These are phyloP conservation scores for Orthonevra nobilis DNA, from an alignment of 2,888 invertebrate genomes.

Conservation along the genomic window DNA sequence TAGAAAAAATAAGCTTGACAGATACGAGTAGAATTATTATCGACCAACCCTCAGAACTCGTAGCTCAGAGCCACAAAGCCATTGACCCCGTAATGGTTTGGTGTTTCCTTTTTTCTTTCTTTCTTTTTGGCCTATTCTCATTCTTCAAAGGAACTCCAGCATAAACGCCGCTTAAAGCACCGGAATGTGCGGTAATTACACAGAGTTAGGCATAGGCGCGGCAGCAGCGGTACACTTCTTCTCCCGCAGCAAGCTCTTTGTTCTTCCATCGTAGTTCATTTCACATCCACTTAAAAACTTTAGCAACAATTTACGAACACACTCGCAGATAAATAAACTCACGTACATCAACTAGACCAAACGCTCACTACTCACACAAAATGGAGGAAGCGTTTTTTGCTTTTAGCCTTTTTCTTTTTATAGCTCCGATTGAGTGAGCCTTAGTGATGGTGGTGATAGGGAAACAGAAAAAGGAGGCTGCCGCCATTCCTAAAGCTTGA, in stretches of 20 bases:
- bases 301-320: constrained; percentile 34
- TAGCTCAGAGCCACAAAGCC: too few relatives aligned
- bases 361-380: not conserved
- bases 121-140: constrained; percentile 38
- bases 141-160: constrained; percentile 48
- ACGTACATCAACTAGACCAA: not conserved
- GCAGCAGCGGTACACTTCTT: too few relatives aligned
- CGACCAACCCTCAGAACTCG: constrained; percentile 60
- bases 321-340: not conserved
- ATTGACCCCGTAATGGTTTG: constrained; percentile 64
- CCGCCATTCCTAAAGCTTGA: too few relatives aligned
- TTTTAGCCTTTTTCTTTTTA: constrained; percentile 20
- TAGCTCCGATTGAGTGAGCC: constrained; percentile 56
- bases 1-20: not conserved
- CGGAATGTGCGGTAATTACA: constrained; percentile 65
- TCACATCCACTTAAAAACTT: constrained; percentile 33
- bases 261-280: constrained; percentile 13
- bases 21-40: constrained; percentile 8
- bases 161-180: constrained; percentile 41
- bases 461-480: constrained; percentile 36
- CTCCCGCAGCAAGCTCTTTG: not conserved
- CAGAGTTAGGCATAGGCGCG: constrained; percentile 25
- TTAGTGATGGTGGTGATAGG: not conserved
- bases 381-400: constrained; percentile 24
- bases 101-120: constrained; percentile 21